A percentile compares a stretch with the other conserved stretches of the same genome.
Evolutionary conservation across 2,888 invertebrate genomes (phyloP).

Genomic region (Antheraea assamensis): DNA sequence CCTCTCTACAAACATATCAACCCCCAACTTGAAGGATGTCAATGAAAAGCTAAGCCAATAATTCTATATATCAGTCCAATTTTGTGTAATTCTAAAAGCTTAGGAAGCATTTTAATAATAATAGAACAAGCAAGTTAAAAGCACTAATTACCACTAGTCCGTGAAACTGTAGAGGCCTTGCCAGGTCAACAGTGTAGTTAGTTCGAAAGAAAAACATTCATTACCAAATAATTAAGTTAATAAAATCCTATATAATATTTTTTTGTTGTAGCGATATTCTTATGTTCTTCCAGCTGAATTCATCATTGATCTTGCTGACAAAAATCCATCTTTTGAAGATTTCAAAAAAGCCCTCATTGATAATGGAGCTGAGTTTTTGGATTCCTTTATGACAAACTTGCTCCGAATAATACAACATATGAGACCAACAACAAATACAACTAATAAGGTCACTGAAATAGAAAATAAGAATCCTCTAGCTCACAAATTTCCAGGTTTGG

Average conservation of each 20-base stretch:
- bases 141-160: not conserved
- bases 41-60: too few species aligned
- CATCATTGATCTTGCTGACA: conserved; percentile 96
- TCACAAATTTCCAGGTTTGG: conserved; percentile 90
- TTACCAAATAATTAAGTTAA: not conserved
- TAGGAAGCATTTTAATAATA: not conserved
- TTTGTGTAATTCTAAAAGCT: too few species aligned
- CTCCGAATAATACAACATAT: conserved; percentile 97
- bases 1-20: too few species aligned
- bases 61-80: too few species aligned
- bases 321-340: conserved; percentile 91
- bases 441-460: conserved; percentile 38
- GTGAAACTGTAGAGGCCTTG: not conserved
- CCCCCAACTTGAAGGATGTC: too few species aligned
- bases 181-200: too few species aligned
- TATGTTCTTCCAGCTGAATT: conserved; percentile 92
- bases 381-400: conserved; percentile 96
- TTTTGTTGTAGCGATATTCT: not conserved
- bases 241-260: not conserved
- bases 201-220: not conserved
- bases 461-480: conserved; percentile 81
- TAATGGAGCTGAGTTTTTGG: conserved; percentile 98
- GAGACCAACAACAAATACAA: conserved; percentile 84
- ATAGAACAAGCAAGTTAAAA: too few species aligned
- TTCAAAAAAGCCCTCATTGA: conserved; percentile 94